Conservation (phyloP, 2,113 vertebrate genomes). For the Irena cyanogastra region DNA sequence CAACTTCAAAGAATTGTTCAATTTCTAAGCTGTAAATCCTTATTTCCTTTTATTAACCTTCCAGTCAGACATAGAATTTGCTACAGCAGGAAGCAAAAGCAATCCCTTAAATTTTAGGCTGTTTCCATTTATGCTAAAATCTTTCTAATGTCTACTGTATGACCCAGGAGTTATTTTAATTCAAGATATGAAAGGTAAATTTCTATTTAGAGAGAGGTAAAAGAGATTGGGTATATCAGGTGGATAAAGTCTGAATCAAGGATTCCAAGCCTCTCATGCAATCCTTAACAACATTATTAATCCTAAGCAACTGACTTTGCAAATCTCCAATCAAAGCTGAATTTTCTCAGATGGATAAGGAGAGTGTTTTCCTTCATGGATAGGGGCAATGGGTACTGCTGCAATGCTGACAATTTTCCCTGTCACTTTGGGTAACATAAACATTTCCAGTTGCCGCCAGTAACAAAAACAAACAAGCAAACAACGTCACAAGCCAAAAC, state of each 20-base stretch:
- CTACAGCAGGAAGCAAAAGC: not conserved
- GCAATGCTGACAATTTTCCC: not conserved
- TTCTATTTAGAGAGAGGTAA: not conserved
- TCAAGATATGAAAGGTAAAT: not conserved
- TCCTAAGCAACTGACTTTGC: not conserved
- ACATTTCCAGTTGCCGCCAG: not conserved
- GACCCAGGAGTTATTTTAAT: not conserved
- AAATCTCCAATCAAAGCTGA: not conserved
- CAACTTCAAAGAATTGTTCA: not conserved
- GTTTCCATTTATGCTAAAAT: not conserved
- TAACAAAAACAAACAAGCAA: not conserved
- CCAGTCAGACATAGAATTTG: not conserved
- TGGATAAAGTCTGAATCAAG: not conserved
- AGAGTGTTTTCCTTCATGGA: not conserved
- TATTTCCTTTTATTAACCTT: not conserved
- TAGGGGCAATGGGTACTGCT: not conserved
- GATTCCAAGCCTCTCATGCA: not conserved
- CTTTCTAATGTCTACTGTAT: not conserved
- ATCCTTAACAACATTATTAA: not conserved
- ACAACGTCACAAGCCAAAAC: not conserved
- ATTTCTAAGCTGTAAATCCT: not conserved
- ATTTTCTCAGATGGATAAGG: not conserved
- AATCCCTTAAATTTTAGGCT: not conserved
- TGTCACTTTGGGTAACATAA: not conserved
- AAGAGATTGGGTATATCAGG: not conserved